Evolutionary conservation across 2,797 vertebrate species (phyloP), one percentile per base, ranked within the genome.

Genomic region (Phoeniculus purpureus): DNA sequence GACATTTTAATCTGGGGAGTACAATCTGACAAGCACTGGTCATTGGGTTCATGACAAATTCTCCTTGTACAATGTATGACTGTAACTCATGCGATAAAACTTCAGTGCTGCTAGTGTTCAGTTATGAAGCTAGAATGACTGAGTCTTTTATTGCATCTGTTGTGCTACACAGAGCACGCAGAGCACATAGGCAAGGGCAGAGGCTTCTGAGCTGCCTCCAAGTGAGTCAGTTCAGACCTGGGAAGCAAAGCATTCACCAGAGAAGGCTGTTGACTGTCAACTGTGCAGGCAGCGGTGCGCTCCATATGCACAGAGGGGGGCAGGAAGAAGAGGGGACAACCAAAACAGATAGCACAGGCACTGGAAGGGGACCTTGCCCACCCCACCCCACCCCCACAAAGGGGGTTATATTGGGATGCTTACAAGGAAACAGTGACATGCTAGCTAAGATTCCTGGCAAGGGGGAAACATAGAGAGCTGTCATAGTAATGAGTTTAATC

Each of bases 401-500:
- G 64, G 40, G 15, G 13, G 11, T 77, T 89, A 22, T 70, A 52
- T 12, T 89, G 81, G 60, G 40, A 50, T 81, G 72, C 50, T 87
- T 82, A 80, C 81, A 87, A 40, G 54, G 76, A 82, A 65, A 71
- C 72, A 76, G 56, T 10, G 6, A 37, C 25, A 31, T 64, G 68
- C 51, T 81, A 91, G 81, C 79, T 87, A 92, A 90, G 87, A 89
- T 47, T 92, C 16, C 91, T 72, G 76, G 80, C 55, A 91, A 74
- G 81, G 61, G 74, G 67, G 66, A 87, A 93, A 85, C 59, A 73
- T 7, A 85, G 40, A 52, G 80, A 93, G 73, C 85, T 94, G 85
- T 89, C 87, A 86, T 66, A 83, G 82, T 91, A 94, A 93, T 67
- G 88, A 68, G 20, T 81, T 88, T 86, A 83, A 91, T 89, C 19